Conservation (phyloP, 2,797 vertebrate species). For the Tarsius wallacei region DNA sequence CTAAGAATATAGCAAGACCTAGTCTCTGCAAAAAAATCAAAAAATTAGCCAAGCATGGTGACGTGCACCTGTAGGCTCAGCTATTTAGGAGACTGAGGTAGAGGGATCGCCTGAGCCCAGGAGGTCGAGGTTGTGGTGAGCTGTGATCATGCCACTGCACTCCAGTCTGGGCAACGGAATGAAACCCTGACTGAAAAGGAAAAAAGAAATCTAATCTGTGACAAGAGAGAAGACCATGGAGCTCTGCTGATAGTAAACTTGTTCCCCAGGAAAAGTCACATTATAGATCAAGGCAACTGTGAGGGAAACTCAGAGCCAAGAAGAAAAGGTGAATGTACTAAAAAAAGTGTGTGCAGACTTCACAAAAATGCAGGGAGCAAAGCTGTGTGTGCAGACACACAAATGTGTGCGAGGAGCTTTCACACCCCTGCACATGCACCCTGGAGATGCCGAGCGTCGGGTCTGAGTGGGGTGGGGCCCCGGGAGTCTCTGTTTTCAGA, state of each 20-base stretch:
- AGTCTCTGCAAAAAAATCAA: too few relatives aligned
- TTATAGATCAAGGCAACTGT: not conserved
- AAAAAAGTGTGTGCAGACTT: not conserved
- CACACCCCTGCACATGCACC: fast-evolving
- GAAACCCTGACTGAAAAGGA: too few relatives aligned
- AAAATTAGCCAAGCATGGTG: too few relatives aligned
- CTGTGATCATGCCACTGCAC: too few relatives aligned
- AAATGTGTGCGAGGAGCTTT: fast-evolving
- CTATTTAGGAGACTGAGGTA: too few relatives aligned
- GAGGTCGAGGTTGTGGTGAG: too few relatives aligned
- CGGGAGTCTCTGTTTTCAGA: not conserved
- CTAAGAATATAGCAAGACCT: too few relatives aligned
- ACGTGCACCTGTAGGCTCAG: too few relatives aligned
- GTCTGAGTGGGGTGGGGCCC: not conserved
- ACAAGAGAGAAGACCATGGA: not conserved
- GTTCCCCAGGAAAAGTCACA: not conserved
- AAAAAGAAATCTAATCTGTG: not conserved
- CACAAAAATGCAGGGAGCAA: fast-evolving
- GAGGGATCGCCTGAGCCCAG: too few relatives aligned
- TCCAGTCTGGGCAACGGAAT: too few relatives aligned
- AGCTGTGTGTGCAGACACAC: fast-evolving
- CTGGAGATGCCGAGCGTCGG: not conserved
- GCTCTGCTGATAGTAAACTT: not conserved
- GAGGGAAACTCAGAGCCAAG: not conserved
- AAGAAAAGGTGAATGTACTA: not conserved